Conservation (phyloP, 35 echinoderm and acorn worm genomes). For the Heliocidaris erythrogramma region DNA sequence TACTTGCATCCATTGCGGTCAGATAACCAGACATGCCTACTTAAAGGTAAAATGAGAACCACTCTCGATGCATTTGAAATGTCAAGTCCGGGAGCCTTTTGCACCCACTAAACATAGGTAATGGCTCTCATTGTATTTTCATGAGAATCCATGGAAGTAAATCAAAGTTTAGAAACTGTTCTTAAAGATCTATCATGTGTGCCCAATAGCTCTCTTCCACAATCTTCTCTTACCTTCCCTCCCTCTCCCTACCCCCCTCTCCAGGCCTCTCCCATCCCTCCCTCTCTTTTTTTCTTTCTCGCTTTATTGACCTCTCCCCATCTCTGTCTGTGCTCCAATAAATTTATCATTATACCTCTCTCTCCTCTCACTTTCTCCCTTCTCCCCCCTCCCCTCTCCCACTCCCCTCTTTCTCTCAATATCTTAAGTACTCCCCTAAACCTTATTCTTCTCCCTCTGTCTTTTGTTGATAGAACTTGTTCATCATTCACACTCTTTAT, state of each 20-base stretch:
- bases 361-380: too few species aligned
- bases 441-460: background rate
- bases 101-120: background rate
- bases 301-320: too few species aligned
- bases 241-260: background rate
- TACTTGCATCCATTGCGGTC: slow-evolving; percentile 9
- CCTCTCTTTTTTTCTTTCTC: too few species aligned
- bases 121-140: background rate
- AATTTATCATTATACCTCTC: too few species aligned
- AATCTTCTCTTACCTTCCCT: background rate
- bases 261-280: background rate
- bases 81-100: slow-evolving; percentile 1
- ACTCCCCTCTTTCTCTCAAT: background rate
- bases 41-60: slow-evolving; percentile 18
- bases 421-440: too few species aligned
- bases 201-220: background rate
- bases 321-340: too few species aligned
- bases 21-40: slow-evolving; percentile 6
- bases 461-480: background rate
- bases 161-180: background rate
- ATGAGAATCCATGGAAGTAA: background rate
- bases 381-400: too few species aligned
- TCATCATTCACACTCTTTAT: background rate
- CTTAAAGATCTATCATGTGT: background rate
- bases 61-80: slow-evolving; percentile 2